phyloP scores from a whole-genome alignment of 1,140 invertebrate genomes.

The Potamilus streckersoni region DNA sequence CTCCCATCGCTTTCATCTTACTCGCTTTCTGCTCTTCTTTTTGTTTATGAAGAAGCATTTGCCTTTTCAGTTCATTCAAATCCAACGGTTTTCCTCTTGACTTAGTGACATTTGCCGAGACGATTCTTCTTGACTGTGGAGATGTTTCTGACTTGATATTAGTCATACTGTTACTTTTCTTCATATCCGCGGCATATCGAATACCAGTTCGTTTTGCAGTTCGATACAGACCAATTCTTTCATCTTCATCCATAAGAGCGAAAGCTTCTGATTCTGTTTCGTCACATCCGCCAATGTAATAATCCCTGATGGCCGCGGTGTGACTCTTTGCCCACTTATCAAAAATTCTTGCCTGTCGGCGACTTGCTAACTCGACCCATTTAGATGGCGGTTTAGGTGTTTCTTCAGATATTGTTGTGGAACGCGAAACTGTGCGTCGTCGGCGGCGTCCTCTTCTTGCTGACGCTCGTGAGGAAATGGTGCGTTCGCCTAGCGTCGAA shows the following conservation, averaged over 20 bases:
- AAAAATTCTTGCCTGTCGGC: slow-evolving; percentile 17
- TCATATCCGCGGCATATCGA: slow-evolving; percentile 24
- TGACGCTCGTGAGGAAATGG: slow-evolving; percentile 1
- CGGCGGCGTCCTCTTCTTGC: slow-evolving; percentile 16
- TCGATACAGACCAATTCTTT: slow-evolving; percentile 32
- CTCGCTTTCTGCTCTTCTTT: background rate
- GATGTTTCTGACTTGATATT: slow-evolving; percentile 21
- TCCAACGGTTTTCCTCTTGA: slow-evolving; percentile 38
- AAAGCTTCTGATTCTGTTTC: slow-evolving; percentile 38
- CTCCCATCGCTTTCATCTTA: background rate
- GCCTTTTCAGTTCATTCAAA: slow-evolving; percentile 37
- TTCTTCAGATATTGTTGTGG: slow-evolving; percentile 1
- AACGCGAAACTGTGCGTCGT: slow-evolving; percentile 5
- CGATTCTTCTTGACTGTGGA: slow-evolving; percentile 1
- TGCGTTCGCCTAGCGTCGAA: slow-evolving; percentile 26
- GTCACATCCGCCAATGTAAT: slow-evolving; percentile 5
- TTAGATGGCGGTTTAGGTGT: slow-evolving; percentile 9
- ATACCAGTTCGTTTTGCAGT: slow-evolving; percentile 33
- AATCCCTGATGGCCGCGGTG: slow-evolving; percentile 24
- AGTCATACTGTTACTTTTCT: slow-evolving; percentile 44
- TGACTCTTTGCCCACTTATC: slow-evolving; percentile 34
- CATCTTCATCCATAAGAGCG: slow-evolving; percentile 39
- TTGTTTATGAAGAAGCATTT: slow-evolving; percentile 4
- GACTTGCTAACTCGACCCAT: slow-evolving; percentile 33
- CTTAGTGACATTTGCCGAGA: slow-evolving; percentile 35